Evolutionary conservation across 2,113 vertebrate species (phyloP).

Genomic region (Cyprinodon tularosa): DNA sequence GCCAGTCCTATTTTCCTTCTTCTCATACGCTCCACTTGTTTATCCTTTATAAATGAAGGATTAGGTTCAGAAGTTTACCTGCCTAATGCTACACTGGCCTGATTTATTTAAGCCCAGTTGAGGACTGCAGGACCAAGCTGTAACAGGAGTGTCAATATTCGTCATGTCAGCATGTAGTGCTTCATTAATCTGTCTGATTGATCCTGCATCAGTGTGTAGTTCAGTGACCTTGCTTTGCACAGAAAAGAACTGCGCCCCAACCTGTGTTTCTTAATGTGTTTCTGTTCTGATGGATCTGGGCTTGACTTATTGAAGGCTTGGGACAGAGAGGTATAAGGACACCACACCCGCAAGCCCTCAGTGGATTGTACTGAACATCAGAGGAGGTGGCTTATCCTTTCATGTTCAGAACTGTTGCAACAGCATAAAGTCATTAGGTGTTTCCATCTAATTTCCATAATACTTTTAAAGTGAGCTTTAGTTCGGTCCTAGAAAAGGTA

Average conservation of each 20-base stretch:
- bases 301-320: conserved; percentile 46
- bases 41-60: conserved; percentile 28
- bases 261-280: conserved; percentile 56
- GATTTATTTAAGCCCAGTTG: conserved; percentile 54
- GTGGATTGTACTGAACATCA: conserved; percentile 4
- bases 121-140: conserved; percentile 45
- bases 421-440: conserved; percentile 3
- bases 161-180: conserved; percentile 69
- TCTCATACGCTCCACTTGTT: not conserved
- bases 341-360: conserved; percentile 3
- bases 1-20: not conserved
- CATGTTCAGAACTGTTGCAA: not conserved
- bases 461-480: not conserved
- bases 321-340: conserved; percentile 45
- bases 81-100: conserved; percentile 26
- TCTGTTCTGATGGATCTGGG: conserved; percentile 43
- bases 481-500: not conserved
- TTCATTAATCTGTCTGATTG: conserved; percentile 73
- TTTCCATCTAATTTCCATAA: not conserved
- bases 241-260: conserved; percentile 55
- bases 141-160: conserved; percentile 65
- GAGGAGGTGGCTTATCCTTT: conserved; percentile 10
- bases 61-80: conserved; percentile 52
- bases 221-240: conserved; percentile 69
- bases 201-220: conserved; percentile 56